phyloP scores from a whole-genome alignment of 2,888 invertebrate genomes.

The Drosophila mercatorum region DNA sequence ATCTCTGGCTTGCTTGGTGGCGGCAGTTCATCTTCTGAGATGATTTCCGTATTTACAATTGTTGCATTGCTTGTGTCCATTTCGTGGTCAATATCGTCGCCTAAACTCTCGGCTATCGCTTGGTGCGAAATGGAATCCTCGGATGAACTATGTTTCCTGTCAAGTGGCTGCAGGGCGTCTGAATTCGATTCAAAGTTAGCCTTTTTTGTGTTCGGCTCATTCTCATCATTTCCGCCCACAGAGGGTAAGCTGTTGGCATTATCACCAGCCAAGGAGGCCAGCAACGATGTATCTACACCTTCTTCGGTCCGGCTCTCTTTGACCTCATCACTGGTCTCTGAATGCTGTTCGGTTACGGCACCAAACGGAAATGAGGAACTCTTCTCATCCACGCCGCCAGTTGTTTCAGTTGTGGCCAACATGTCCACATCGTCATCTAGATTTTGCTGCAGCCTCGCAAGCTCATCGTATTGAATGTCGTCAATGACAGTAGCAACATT shows the following conservation, averaged over 20 bases:
- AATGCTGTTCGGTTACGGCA: constrained; percentile 73
- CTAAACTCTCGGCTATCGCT: constrained; percentile 80
- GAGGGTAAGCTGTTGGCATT: constrained; percentile 85
- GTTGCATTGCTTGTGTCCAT: constrained; percentile 82
- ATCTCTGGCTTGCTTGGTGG: constrained; percentile 90
- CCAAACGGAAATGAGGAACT: constrained; percentile 85
- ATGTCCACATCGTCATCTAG: constrained; percentile 77
- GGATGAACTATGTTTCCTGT: constrained; percentile 73
- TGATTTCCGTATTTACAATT: constrained; percentile 93
- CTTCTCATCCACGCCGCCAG: constrained; percentile 81
- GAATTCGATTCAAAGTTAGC: constrained; percentile 73
- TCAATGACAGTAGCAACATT: constrained; percentile 25
- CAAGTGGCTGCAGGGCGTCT: constrained; percentile 58
- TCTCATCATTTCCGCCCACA: constrained; percentile 81
- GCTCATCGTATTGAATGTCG: constrained; percentile 48
- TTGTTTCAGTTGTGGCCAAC: constrained; percentile 51
- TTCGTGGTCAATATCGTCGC: constrained; percentile 63
- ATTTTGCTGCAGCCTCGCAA: constrained; percentile 55
- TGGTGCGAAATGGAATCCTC: constrained; percentile 82
- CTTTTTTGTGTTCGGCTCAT: constrained; percentile 68
- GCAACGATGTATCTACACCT: constrained; percentile 82
- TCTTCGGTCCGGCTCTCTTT: constrained; percentile 76
- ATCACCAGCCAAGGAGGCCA: constrained; percentile 84
- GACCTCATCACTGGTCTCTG: constrained; percentile 83
- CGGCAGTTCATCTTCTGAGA: constrained; percentile 93